Conservation (phyloP, 2,113 vertebrate species). For the Microtus montanus region DNA sequence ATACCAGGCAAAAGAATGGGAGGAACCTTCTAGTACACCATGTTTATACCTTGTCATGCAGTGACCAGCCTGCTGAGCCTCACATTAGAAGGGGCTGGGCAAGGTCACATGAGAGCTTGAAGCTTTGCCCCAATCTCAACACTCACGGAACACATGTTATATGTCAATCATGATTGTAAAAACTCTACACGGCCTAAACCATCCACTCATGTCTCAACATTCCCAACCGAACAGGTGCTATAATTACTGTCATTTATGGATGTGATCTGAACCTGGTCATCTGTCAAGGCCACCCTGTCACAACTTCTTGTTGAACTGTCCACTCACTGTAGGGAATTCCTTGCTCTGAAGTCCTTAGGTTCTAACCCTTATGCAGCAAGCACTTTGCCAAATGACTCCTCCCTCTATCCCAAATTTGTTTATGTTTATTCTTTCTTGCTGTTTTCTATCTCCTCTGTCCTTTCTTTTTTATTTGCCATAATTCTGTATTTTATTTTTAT, state of each 20-base stretch:
- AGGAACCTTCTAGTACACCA: slow-evolving; percentile 17
- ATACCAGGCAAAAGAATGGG: neutral
- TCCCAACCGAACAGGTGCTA: neutral
- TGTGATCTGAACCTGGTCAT: neutral
- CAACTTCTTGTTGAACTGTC: neutral
- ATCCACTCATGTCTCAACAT: neutral
- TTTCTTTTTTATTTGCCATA: neutral
- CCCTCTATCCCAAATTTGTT: neutral
- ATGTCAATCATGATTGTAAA: neutral
- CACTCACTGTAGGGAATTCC: neutral
- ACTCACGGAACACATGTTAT: neutral
- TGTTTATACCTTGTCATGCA: neutral
- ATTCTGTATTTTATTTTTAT: neutral
- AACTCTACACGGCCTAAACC: too few relatives aligned
- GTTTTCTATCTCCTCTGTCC: neutral
- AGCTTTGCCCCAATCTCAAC: neutral
- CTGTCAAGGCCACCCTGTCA: neutral
- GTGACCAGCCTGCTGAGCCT: neutral
- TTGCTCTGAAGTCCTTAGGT: neutral
- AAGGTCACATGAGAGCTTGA: neutral
- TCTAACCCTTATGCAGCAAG: neutral
- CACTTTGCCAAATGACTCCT: too few relatives aligned
- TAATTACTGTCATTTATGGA: neutral
- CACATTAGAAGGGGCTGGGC: neutral
- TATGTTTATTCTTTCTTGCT: slow-evolving; percentile 26